Base-by-base conservation (phyloP, 2,888 invertebrate species). In the Apoda limacodes region DNA sequence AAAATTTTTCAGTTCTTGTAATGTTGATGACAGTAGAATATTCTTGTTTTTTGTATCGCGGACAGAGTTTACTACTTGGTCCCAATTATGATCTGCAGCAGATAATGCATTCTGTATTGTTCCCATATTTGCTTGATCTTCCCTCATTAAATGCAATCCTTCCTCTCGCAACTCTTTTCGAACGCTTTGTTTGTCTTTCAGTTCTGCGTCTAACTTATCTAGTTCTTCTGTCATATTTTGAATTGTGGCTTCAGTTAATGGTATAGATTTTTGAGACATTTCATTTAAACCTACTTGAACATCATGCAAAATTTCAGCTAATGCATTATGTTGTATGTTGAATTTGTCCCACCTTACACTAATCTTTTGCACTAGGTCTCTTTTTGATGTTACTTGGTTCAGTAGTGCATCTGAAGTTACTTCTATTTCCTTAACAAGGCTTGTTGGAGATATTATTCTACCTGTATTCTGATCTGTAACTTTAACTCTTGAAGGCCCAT, bases 321-420 rank as follows among this genome's bases (percentile, higher is more conserved):
- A 81, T 41, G 86, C 84, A 38, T 88, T 85, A 48, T 93, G 90
- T 33, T 90, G 71, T 5, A 85, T 70, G 45, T 88, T 86, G 61
- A 95, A 95, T 43, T 89, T 87, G 37, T 88, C 85, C 88, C 92
- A 92, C 36, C 90, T 84, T 11, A 87, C 84, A 12, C 87, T 86
- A 30, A 92, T 83, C 62, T 88, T 87, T 48, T 89, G 85, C 5
- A 90, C 76, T 27, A 85, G 78, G 43, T 87, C 85, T 42, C 88
- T 83, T 45, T 89, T 89, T 9, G 83, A 81, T 5, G 84, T 84
- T 1, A 91, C 82, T 50, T 88, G 85, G 30, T 85, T 82, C 38
- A 88, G 83, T 17, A 92, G 66, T 17, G 85, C 82, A 36, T 87
- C 85, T 2, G 88, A 82, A 52, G 87, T 87, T 13, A 85, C 80